Conservation (phyloP, 2,797 vertebrate species). For the Lemur catta region DNA sequence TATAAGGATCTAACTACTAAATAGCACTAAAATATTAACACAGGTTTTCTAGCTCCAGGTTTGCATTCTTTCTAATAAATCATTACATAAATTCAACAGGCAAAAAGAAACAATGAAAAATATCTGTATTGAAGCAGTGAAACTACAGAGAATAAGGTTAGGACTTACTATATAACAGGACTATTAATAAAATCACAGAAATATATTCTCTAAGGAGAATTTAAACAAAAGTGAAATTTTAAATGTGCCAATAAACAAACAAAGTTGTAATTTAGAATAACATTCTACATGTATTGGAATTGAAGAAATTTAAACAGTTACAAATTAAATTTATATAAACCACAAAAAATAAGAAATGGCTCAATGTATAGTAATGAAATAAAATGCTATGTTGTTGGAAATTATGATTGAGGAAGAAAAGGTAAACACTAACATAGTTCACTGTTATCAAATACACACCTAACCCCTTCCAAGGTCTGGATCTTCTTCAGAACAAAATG, state of each 20-base stretch:
- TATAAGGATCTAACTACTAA: background rate
- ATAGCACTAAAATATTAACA: background rate
- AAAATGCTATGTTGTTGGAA: background rate
- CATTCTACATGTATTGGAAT: background rate
- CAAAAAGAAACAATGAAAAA: background rate
- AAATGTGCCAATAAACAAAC: background rate
- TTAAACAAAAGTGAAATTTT: background rate
- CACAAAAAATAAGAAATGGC: background rate
- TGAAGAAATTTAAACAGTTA: background rate
- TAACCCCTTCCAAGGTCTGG: slow-evolving; percentile 3
- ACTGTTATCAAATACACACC: background rate
- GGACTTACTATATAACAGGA: background rate
- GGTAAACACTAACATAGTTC: background rate
- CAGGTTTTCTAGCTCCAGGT: background rate
- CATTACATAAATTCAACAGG: background rate
- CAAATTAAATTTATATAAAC: background rate
- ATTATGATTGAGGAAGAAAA: background rate
- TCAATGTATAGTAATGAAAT: background rate
- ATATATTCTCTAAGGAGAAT: background rate
- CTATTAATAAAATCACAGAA: background rate
- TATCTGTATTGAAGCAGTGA: background rate
- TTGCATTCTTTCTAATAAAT: background rate
- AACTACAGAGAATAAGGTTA: background rate
- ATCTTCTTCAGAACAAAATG: slow-evolving; percentile 41
- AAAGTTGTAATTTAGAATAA: background rate